These are phyloP conservation scores for Pangasianodon gigas DNA, from an alignment of 2,113 vertebrate species.

Conservation along the genomic window DNA sequence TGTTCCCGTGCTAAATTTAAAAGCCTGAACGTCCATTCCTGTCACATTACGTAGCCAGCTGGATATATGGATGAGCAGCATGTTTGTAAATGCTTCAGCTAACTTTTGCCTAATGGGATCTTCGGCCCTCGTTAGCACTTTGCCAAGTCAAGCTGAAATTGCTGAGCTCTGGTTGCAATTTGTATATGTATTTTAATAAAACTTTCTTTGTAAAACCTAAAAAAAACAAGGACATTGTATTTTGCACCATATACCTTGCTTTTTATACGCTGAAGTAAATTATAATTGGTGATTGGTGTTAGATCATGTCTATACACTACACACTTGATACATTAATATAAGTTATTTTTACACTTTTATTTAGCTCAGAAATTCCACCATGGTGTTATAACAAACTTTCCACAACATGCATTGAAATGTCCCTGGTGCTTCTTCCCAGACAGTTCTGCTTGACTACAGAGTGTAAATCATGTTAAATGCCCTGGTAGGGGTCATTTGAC, in stretches of 20 bases:
- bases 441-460: slow-evolving; percentile 60
- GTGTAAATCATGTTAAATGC: slow-evolving; percentile 70
- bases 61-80: background rate
- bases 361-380: background rate
- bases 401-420: background rate
- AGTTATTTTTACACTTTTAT: background rate
- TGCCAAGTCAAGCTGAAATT: slow-evolving; percentile 67
- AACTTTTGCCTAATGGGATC: background rate
- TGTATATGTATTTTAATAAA: background rate
- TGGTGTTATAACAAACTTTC: background rate
- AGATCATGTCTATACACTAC: too few relatives aligned
- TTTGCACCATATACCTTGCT: background rate
- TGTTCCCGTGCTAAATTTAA: background rate
- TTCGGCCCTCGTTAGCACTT: slow-evolving; percentile 67
- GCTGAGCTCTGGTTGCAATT: slow-evolving; percentile 56
- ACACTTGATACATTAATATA: background rate
- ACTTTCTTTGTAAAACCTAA: background rate
- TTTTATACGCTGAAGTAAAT: background rate
- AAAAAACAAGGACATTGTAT: background rate
- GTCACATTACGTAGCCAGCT: background rate
- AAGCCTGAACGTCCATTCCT: background rate
- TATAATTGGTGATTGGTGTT: background rate
- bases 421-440: slow-evolving; percentile 25
- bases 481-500: slow-evolving; percentile 64
- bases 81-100: background rate